Evolutionary conservation across 2,113 vertebrate genomes (phyloP), one percentile per base, ranked within the genome.

Genomic region (Dendrocopos noguchii): DNA sequence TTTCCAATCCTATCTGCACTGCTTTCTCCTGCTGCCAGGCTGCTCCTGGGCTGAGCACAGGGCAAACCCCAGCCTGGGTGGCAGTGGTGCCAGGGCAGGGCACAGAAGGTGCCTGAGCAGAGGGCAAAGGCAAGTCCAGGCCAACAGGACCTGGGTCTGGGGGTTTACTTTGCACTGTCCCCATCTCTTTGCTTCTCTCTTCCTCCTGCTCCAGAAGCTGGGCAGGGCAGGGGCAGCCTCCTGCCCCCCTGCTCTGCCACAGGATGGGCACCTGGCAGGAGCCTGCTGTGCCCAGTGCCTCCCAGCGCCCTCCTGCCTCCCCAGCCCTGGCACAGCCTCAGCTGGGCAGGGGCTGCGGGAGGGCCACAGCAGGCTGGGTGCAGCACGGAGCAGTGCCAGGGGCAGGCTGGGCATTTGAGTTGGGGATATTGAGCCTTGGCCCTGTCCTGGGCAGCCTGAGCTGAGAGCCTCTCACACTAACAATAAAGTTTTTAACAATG

Each of bases 381-480:
- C 4, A 6, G 42, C 12, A 16, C 6, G 56, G 31, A 20, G 27
- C 22, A 1, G 8, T 60, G 70, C 61, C 61, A 17, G 75, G 33
- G 87, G 4, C 3, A 10, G 71, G 10, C 5, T 0, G 44, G 78
- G 84, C 79, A 25, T 68, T 50, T n/a, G 79, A 73, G 17, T 44
- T 87, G 93, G 94, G 91, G 94, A 95, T 93, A 95, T 88, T 33
- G 86, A 88, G 92, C 64, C 86, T 15, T 1, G 1, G 59, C 75
- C 79, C 90, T 92, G 72, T 88, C 31, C 82, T 85, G 22, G 1
- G 27, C 90, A 81, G 87, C 71, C 75, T 39, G 36, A 39, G 46
- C 84, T 18, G 64, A 90, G 57, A 89, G 80, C 84, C 63, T 88
- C 33, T 83, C 90, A 87, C 89, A 95, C 73, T 93, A 97, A 52